phyloP scores from a whole-genome alignment of 2,113 vertebrate genomes.

The Neomonachus schauinslandi region DNA sequence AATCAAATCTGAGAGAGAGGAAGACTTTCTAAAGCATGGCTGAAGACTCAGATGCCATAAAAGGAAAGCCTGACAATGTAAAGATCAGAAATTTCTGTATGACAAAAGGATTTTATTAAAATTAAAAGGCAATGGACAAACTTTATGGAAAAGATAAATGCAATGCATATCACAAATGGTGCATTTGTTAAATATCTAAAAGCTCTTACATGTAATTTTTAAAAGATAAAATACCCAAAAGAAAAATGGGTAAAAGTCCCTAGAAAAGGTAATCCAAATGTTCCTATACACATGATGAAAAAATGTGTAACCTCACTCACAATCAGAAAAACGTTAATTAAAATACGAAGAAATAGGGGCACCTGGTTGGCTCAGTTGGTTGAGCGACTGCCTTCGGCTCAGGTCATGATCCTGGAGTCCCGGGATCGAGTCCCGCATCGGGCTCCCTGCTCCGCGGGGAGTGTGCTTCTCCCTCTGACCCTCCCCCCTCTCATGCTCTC shows the following conservation, averaged over 20 bases:
- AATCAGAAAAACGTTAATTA: not conserved
- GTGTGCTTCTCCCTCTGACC: too few species aligned
- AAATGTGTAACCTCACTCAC: not conserved
- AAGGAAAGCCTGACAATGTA: not conserved
- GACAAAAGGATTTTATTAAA: not conserved
- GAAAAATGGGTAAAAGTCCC: not conserved
- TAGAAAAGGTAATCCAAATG: not conserved
- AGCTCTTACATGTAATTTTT: not conserved
- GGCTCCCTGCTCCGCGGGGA: too few species aligned
- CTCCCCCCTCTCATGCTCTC: too few species aligned
- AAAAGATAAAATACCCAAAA: not conserved
- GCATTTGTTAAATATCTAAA: not conserved
- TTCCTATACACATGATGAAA: not conserved
- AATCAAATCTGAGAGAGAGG: not conserved
- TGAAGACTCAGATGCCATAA: not conserved
- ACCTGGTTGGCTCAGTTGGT: too few species aligned
- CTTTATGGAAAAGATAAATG: not conserved
- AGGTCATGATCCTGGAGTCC: too few species aligned
- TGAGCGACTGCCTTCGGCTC: too few species aligned
- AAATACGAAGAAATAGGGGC: not conserved
- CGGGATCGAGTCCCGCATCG: too few species aligned
- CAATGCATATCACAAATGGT: not conserved
- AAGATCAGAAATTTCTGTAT: not conserved
- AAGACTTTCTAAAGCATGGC: not conserved
- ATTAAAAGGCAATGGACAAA: not conserved